Base-by-base conservation (phyloP, 2,113 vertebrate genomes). In the Nesospiza acunhae region DNA sequence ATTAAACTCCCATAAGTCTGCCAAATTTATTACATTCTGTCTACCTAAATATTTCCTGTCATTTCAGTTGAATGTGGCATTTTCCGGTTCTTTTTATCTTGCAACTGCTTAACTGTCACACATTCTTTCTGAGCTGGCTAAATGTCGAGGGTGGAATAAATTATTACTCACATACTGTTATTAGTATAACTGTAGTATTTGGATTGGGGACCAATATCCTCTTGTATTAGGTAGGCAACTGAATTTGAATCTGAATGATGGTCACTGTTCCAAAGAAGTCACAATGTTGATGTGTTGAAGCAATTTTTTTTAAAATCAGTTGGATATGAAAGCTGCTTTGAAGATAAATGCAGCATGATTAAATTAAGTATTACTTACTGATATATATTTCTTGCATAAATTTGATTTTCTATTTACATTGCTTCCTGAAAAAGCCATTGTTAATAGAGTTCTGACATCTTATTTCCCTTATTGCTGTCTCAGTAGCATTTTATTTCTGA, bases 381-480 rank as follows among this genome's bases (percentile, higher is more conserved):
- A 96, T 97, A 90, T 75, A 74, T 94, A 92, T 97, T 97, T 92
- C 83, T 96, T 96, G 84, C 87, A 93, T 94, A 96, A 92, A 94
- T 95, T 95, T 93, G 79, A 84, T 96, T 94, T 95, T 95, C 73
- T 90, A n/a, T 96, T 97, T 96, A 93, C 91, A 42, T 90, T 95
- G 42, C 90, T 90, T 96, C 50, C 94, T 93, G 92, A 81, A 96
- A 96, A 94, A 89, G 90, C 94, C 69, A 84, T 95, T 87, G 91
- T 93, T 97, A 96, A 97, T 96, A 96, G 92, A 94, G 89, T 96
- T 93, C 96, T 96, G 96, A 96, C 95, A 97, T 96, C 95, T 95
- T 97, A 94, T 94, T 97, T 96, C 88, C 96, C 94, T 95, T 95
- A 91, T 68, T 92, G 90, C 93, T 96, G 93, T 95, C 96, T 96